Base-by-base conservation (phyloP, 2,113 vertebrate genomes). In the Propithecus coquereli region DNA sequence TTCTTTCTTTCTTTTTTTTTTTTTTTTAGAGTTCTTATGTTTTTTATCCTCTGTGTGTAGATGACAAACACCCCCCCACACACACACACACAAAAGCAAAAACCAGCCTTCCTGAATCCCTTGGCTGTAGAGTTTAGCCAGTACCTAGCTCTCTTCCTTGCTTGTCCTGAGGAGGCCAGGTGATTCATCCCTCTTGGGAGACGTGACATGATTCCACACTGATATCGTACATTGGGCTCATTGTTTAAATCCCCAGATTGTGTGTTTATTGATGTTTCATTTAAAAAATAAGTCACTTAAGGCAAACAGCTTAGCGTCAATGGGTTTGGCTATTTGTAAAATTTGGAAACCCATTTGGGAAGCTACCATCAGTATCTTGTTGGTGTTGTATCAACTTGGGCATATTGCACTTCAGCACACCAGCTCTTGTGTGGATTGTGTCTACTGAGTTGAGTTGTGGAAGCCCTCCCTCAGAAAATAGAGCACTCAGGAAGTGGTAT, bases 161-260 rank as follows among this genome's bases (percentile, higher is more conserved):
- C 97, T 98, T 97, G 93, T 97, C 97, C 97, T 97, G 91, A 95
- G 93, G 68, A 96, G 93, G 47, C 86, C 27, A 0, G 1, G 8
- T 98, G 98, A 98, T 91, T 98, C 98, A 98, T 95, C 85, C 17
- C 97, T 93, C 97, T 0, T 79, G 97, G 83, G 98, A 97, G 91
- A 97, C 96, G 97, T 98, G 95, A 93, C 88, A 90, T 95, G 86
- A 30, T 93, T 98, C 97, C 90, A 45, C 98, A 96, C 97, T 98
- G 97, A 97, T 97, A 95, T 98, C 96, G 93, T 68, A 63, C 95
- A 96, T 32, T 63, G 0, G 84, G 80, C 65, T 88, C 40, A 54
- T 70, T 43, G 79, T 63, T 71, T 86, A 7, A 71, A 71, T 27
- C 45, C 79, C 22, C 40, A 5, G 17, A 87, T 84, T 94, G 52